Evolutionary conservation across 2,888 invertebrate species (phyloP), one percentile per base, ranked within the genome.

Genomic region (Prosapia bicincta): DNA sequence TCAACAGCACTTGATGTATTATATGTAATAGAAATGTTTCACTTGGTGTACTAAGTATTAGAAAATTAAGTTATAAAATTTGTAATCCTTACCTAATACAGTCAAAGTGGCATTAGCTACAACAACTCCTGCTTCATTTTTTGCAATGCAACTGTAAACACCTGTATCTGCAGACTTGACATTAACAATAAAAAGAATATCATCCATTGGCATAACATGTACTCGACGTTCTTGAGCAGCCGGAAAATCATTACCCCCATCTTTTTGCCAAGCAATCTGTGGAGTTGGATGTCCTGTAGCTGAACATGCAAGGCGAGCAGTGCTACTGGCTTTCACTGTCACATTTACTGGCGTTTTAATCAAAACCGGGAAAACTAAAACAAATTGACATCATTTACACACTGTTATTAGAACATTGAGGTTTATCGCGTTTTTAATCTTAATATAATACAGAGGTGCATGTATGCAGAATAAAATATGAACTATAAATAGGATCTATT

Each of bases 161-260:
- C 98, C 98, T 86, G 94, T 93, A 83, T 98, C 98, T 38, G 90
- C 89, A 0, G 92, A 89, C 84, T 95, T 96, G 25, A 95, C 95
- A 85, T 95, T 92, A n/a, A 95, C 90, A 81, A 98, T 98, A 83
- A 96, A 95, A 84, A 97, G 95, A 0, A 93, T 91, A 84, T 97
- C 95, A 83, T 98, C 97, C 30, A 91, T 90, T 0, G 95, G 93
- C 90, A 96, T 94, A 69, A 97, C 95, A 85, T 95, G 94, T 92
- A 98, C 93, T 43, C 98, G 88, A 67, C 97, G 89, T 84, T 98
- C 97, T 80, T 93, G 89, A 9, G 98, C 98, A 5, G 98, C 98
- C 7, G 97, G 97, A 84, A 98, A 98, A 83, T 96, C 94, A 83
- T 94, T 93, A 0, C 94, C 95, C n/a, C 95, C 95, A 86, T 95